phyloP scores from a whole-genome alignment of 2,113 vertebrate genomes.

The Empidonax alnorum region DNA sequence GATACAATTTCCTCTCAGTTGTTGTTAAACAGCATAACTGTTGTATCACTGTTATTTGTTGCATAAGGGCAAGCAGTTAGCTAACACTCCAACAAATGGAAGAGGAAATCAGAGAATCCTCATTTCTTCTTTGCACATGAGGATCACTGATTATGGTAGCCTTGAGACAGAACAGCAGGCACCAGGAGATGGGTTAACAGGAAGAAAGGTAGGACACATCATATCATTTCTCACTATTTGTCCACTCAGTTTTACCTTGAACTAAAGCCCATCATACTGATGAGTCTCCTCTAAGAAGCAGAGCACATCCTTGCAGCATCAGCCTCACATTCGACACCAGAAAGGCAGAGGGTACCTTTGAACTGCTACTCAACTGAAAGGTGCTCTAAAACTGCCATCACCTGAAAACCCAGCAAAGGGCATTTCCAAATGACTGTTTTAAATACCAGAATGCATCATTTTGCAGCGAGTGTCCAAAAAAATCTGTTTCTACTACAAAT shows the following conservation, averaged over 20 bases:
- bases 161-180: neutral
- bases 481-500: neutral
- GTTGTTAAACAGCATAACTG: neutral
- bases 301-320: neutral
- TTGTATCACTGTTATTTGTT: neutral
- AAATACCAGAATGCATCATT: neutral
- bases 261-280: neutral
- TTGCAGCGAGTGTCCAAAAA: neutral
- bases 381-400: neutral
- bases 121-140: neutral
- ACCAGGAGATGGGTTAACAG: neutral
- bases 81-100: neutral
- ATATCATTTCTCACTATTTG: neutral
- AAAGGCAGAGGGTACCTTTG: neutral
- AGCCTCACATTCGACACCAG: neutral
- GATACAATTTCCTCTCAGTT: neutral
- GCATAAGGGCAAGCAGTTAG: neutral
- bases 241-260: neutral
- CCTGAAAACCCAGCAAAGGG: neutral
- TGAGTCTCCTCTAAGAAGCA: neutral
- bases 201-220: neutral
- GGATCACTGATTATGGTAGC: neutral
- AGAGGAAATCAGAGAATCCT: neutral
- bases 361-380: neutral
- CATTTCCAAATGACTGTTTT: neutral